A percentile compares a stretch with the other conserved stretches of the same genome.
phyloP scores from a whole-genome alignment of 2,113 vertebrate species.

The Tragelaphus scriptus region DNA sequence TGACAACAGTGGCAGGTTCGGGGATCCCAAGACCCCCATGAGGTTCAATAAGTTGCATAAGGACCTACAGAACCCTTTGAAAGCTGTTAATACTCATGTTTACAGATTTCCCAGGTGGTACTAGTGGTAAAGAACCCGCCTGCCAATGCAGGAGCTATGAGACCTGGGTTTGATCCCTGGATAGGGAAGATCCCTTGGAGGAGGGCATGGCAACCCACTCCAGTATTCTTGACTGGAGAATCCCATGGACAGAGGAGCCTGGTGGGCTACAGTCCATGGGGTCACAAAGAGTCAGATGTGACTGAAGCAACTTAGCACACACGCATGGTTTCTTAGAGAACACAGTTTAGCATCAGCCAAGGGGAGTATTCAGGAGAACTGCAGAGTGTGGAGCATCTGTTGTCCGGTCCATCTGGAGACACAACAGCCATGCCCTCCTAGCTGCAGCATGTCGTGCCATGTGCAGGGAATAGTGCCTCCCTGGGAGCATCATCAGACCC shows the following conservation, averaged over 20 bases:
- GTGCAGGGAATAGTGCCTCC: rapidly evolving
- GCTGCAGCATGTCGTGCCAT: rapidly evolving
- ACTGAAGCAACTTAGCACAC: not conserved
- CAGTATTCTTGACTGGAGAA: not conserved
- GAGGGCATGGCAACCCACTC: not conserved
- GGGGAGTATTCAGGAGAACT: too few relatives aligned
- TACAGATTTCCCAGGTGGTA: not conserved
- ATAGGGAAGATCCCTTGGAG: not conserved
- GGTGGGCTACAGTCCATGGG: rapidly evolving
- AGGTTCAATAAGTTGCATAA: not conserved
- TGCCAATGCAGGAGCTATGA: not conserved
- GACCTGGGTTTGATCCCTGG: not conserved
- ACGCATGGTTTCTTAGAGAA: not conserved
- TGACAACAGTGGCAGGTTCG: not conserved
- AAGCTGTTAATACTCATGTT: not conserved
- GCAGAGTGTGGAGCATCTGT: rapidly evolving
- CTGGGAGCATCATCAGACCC: not conserved
- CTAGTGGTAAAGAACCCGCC: not conserved
- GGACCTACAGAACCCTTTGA: not conserved
- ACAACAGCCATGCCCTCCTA: rapidly evolving
- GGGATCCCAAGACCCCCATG: not conserved
- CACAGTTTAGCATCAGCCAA: not conserved
- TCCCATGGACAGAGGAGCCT: not conserved
- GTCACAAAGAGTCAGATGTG: not conserved
- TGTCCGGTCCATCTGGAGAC: not conserved